Percentiles rank a stretch among this genome's conserved stretches.
These are phyloP conservation scores for Ictalurus furcatus DNA, from an alignment of 2,113 vertebrate species.

Conservation along the genomic window DNA sequence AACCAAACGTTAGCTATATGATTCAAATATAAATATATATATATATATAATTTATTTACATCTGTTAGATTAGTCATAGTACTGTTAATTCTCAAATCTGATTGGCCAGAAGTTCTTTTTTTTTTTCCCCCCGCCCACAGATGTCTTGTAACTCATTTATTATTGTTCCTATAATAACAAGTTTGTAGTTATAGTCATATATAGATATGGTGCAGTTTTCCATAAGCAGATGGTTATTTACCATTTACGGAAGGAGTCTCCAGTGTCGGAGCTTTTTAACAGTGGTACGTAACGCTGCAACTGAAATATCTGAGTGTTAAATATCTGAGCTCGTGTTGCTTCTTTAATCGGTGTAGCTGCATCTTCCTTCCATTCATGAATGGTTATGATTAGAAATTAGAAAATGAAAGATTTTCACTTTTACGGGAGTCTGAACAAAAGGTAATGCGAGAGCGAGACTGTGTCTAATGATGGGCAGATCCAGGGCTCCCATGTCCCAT, in stretches of 20 bases:
- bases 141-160: not conserved
- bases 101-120: not conserved
- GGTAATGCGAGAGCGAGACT: not conserved
- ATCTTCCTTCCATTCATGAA: not conserved
- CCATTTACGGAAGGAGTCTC: not conserved
- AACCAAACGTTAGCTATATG: not conserved
- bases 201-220: not conserved
- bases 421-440: not conserved
- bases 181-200: not conserved
- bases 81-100: not conserved
- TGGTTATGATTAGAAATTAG: not conserved
- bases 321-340: not conserved
- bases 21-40: too few relatives aligned
- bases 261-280: not conserved
- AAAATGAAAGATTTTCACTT: not conserved
- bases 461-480: slow-evolving; percentile 67
- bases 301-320: not conserved
- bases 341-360: not conserved
- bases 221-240: not conserved
- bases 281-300: not conserved
- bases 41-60: too few relatives aligned
- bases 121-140: not conserved
- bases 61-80: too few relatives aligned
- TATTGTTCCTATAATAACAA: not conserved
- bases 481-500: slow-evolving; percentile 58